Evolutionary conservation across 2,113 vertebrate species (phyloP), one percentile per base, ranked within the genome.

Genomic region (Notothenia rossii): DNA sequence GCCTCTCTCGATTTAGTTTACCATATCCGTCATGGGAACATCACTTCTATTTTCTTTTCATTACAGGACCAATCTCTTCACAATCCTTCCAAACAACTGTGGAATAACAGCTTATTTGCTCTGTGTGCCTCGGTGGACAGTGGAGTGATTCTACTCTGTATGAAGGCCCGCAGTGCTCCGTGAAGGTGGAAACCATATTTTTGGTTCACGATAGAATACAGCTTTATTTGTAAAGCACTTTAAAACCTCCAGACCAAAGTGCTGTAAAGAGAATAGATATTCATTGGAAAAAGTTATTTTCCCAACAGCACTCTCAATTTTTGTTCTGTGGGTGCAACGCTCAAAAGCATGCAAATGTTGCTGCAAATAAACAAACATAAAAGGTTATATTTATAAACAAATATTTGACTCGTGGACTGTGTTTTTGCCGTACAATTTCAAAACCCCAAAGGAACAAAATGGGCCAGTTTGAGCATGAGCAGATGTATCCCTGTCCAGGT

Each of bases 401-500:
- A 40, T 40, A 40, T 40, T 40, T 40, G 36, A 40, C 36, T 40
- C 36, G 1, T 40, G 36, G 36, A 7, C 3, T 7, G 45, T 45
- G 22, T 45, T 55, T 63, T 83, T 66, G 7, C 56, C 53, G 10
- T 33, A 70, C 46, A 64, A 22, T 33, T 67, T 87, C 20, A 71
- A 77, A 87, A 84, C 20, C 49, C 15, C 36, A n/a, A 7, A 15
- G 61, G 48, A 75, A 55, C 18, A 74, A 81, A 81, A 58, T 20
- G 48, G 13, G 61, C 71, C 15, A n/a, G 20, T 81, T 88, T 92
- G 86, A 96, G 93, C 94, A 93, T 80, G 92, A 93, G 59, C 96
- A 96, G 95, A 96, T 96, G 96, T 95, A 85, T 84, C 0, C 54
- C 86, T 96, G 95, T 97, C 96, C 92, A 64, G 67, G 89, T 79